Conservation (phyloP, 1,140 invertebrate species). For the Palaemon carinicauda region DNA sequence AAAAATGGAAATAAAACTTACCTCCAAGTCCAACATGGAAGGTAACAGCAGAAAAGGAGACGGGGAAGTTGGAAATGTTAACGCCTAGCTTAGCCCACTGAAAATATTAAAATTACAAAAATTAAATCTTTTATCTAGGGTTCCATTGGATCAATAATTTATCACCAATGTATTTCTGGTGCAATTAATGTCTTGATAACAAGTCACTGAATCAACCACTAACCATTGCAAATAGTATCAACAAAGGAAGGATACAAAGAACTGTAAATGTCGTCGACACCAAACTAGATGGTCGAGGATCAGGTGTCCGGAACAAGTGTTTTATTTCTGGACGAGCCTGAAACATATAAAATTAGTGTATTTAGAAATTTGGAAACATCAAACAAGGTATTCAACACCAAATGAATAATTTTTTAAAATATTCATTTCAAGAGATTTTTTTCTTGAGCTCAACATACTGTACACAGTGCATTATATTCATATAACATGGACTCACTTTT, state of each 20-base stretch:
- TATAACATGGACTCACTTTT: no score
- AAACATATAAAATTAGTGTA: conserved; percentile 25
- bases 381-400: no score
- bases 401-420: no score
- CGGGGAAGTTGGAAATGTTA: conserved; percentile 86
- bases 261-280: conserved; percentile 92
- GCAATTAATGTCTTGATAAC: not conserved
- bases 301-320: conserved; percentile 92
- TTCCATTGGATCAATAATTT: not conserved
- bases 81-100: conserved; percentile 88
- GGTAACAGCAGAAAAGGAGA: conserved; percentile 79
- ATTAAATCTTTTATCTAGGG: not conserved
- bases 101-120: conserved; percentile 62
- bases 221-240: conserved; percentile 75
- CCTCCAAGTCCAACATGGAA: conserved; percentile 71
- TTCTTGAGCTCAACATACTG: no score
- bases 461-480: no score
- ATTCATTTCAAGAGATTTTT: no score
- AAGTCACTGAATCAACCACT: not conserved
- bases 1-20: no score
- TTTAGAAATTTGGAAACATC: no score
- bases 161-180: no score
- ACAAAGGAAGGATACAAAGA: conserved; percentile 81
- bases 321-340: conserved; percentile 64
- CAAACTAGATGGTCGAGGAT: conserved; percentile 84